Conservation (phyloP, 1,140 invertebrate genomes). For the Magallana ariakensis region DNA sequence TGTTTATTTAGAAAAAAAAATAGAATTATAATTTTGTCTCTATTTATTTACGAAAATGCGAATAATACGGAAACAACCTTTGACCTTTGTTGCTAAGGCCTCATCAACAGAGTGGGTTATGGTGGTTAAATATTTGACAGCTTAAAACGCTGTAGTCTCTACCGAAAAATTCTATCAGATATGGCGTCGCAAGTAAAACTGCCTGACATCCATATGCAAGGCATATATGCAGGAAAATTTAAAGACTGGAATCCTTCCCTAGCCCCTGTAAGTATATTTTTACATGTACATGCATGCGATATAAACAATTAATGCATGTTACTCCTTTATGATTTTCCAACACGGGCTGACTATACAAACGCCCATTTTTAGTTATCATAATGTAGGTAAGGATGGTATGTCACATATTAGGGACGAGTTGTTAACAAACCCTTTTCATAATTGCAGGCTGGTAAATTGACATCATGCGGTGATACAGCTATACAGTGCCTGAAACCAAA, state of each 20-base stretch:
- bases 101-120: slow-evolving; percentile 50
- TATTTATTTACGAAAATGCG: slow-evolving; percentile 43
- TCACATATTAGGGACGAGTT: too few relatives aligned
- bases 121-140: not conserved
- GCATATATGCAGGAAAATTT: slow-evolving; percentile 82
- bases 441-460: slow-evolving; percentile 78
- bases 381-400: too few relatives aligned
- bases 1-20: too few relatives aligned
- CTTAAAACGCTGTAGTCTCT: slow-evolving; percentile 13
- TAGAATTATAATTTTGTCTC: not conserved
- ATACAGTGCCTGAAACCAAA: slow-evolving; percentile 71
- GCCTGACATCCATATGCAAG: slow-evolving; percentile 67
- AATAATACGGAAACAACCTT: slow-evolving; percentile 31
- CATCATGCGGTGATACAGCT: slow-evolving; percentile 74
- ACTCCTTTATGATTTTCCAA: too few relatives aligned
- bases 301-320: too few relatives aligned
- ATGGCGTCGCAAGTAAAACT: slow-evolving; percentile 67
- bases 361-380: too few relatives aligned
- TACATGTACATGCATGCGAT: too few relatives aligned
- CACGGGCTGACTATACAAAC: too few relatives aligned
- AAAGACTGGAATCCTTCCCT: slow-evolving; percentile 74
- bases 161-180: slow-evolving; percentile 3
- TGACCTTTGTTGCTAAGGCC: slow-evolving; percentile 54
- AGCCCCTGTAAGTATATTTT: slow-evolving; percentile 71
- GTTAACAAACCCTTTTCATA: too few relatives aligned